These are phyloP conservation scores for Melierax canorus DNA, from an alignment of 2,113 vertebrate genomes.

Conservation along the genomic window DNA sequence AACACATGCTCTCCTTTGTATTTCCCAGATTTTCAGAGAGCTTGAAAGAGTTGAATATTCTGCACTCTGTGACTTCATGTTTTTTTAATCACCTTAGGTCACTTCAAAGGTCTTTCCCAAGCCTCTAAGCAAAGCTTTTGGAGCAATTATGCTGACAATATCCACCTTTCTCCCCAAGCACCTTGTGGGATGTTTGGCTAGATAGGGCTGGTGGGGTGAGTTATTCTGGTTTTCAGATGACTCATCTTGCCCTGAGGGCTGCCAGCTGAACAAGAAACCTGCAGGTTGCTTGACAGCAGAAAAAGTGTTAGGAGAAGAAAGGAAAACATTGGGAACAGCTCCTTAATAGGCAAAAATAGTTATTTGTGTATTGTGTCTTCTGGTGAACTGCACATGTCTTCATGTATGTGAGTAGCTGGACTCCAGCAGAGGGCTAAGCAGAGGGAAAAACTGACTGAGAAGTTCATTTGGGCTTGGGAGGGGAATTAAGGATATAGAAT, in stretches of 20 bases:
- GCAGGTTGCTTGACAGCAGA: not conserved
- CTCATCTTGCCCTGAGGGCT: not conserved
- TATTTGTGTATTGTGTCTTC: not conserved
- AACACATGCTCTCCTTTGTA: not conserved
- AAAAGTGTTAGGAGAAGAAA: not conserved
- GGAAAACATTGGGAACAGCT: not conserved
- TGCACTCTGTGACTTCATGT: not conserved
- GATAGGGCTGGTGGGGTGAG: not conserved
- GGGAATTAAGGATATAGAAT: not conserved
- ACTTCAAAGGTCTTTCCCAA: not conserved
- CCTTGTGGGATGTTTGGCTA: not conserved
- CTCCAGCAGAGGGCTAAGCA: not conserved
- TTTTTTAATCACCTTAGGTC: not conserved
- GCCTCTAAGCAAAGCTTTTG: not conserved
- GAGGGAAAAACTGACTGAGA: not conserved
- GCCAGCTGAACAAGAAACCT: not conserved
- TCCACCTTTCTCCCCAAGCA: not conserved
- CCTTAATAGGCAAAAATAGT: not conserved
- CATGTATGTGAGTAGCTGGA: not conserved
- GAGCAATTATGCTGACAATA: not conserved
- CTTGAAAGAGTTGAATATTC: not conserved
- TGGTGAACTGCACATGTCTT: not conserved
- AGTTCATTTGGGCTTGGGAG: not conserved
- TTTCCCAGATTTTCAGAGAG: not conserved
- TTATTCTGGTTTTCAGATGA: slow-evolving; percentile 26